Conservation (phyloP, 2,888 invertebrate genomes). For the Drosophila meridiana region DNA sequence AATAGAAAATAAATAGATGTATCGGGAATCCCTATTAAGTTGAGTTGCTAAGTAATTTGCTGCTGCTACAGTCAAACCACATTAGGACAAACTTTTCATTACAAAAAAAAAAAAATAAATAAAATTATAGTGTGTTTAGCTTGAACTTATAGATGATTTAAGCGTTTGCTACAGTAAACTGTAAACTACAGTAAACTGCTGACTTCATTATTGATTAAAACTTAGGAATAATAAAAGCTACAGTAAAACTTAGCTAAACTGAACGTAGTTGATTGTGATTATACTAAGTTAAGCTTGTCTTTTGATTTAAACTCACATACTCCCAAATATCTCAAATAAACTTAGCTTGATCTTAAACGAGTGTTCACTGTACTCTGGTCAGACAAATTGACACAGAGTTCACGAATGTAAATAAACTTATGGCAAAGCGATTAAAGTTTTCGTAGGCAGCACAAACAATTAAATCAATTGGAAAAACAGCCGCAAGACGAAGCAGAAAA, state of each 20-base stretch:
- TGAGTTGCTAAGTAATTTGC: background rate
- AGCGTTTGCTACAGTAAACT: background rate
- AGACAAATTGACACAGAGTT: constrained; percentile 9
- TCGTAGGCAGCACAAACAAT: constrained; percentile 32
- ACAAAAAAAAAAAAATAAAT: no score
- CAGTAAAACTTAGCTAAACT: background rate
- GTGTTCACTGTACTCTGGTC: constrained; percentile 6
- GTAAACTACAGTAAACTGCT: no score
- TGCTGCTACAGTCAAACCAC: background rate
- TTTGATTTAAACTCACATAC: background rate
- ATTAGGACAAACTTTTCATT: background rate
- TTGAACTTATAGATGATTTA: background rate
- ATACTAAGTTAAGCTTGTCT: background rate
- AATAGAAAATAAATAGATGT: background rate
- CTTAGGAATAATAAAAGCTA: background rate
- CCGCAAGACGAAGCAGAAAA: constrained; percentile 2
- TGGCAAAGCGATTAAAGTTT: constrained; percentile 52
- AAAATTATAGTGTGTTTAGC: no score
- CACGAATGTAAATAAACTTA: constrained; percentile 15
- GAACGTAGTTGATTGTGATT: background rate
- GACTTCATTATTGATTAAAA: no score
- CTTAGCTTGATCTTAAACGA: constrained; percentile 1
- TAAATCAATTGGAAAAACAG: constrained; percentile 42
- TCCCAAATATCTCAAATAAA: background rate
- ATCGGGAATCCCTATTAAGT: background rate